Evolutionary conservation across 2,888 invertebrate genomes (phyloP), one percentile per base, ranked within the genome.

Genomic region (Sacculina carcini): DNA sequence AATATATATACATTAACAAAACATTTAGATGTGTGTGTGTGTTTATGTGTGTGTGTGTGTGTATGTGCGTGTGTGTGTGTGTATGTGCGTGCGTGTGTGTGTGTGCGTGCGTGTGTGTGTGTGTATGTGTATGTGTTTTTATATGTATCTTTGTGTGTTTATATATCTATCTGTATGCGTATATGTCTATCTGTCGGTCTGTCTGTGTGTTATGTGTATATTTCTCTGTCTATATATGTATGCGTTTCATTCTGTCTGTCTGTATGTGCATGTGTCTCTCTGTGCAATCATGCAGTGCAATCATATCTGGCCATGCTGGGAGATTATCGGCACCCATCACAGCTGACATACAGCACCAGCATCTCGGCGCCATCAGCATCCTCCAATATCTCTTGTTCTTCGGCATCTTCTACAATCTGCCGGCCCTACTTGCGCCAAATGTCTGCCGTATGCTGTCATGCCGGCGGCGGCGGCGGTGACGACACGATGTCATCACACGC

Each of bases 281-380:
- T 36, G 16, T 36, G 3, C 16, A 65, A n/a, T n/a, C n/a, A n/a
- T 24, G 5, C 44, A 44, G 87, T 89, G 62, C 83, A 86, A 79
- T 86, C 85, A 57, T 90, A 89, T 67, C 87, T 90, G 87, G 86
- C 89, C 70, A 85, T 87, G 76, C 82, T 85, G 62, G 83, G 84
- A 23, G 81, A 81, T 66, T 86, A 44, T 19, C 29, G 44, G 9
- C 44, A 44, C 16, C 44, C 44, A 29, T 44, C 44, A 29, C 28
- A 28, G 44, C n/a, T n/a, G n/a, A n/a, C n/a, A n/a, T n/a, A n/a
- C n/a, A n/a, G n/a, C n/a, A n/a, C n/a, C n/a, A n/a, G n/a, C n/a
- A n/a, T n/a, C n/a, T n/a, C n/a, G n/a, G n/a, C n/a, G n/a, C n/a
- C n/a, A n/a, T n/a, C n/a, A n/a, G n/a, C n/a, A n/a, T n/a, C n/a